Percentiles rank a stretch among this genome's conserved stretches.
These are phyloP conservation scores for Daktulosphaira vitifoliae DNA, from an alignment of 1,140 invertebrate species.

Conservation along the genomic window DNA sequence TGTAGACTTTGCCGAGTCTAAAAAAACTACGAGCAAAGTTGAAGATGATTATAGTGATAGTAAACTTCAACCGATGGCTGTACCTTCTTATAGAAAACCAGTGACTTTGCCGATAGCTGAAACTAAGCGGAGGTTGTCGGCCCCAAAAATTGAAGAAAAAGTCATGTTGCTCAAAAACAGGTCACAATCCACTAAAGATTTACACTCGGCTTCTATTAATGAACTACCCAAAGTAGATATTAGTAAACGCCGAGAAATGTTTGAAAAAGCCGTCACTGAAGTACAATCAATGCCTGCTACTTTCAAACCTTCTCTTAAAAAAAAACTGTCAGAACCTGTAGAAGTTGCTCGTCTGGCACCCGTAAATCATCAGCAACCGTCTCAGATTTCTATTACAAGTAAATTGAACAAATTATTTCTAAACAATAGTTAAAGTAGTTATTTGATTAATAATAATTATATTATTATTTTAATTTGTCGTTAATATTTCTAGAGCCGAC, in stretches of 20 bases:
- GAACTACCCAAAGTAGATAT: constrained; percentile 67
- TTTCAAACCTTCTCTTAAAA: constrained; percentile 21
- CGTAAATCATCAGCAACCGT: background rate
- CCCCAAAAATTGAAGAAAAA: constrained; percentile 45
- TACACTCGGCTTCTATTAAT: background rate
- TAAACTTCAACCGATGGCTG: background rate
- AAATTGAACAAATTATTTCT: too few relatives aligned
- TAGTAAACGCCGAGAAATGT: constrained; percentile 68
- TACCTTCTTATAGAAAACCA: constrained; percentile 34
- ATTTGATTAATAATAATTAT: too few relatives aligned
- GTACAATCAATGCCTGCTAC: constrained; percentile 14
- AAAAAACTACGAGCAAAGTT: constrained; percentile 30
- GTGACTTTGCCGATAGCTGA: constrained; percentile 34
- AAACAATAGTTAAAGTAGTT: too few relatives aligned
- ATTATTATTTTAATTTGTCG: too few relatives aligned
- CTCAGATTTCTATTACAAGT: too few relatives aligned
- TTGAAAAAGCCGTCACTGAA: constrained; percentile 49
- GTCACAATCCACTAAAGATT: constrained; percentile 19
- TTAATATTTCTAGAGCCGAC: too few relatives aligned
- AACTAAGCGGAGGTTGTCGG: constrained; percentile 33
- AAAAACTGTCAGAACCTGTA: background rate
- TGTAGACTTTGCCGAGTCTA: constrained; percentile 55
- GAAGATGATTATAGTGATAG: constrained; percentile 35
- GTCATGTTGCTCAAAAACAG: constrained; percentile 43
- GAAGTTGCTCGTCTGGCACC: background rate